Base-by-base conservation (phyloP, 2,113 vertebrate genomes). In the Ictalurus furcatus region DNA sequence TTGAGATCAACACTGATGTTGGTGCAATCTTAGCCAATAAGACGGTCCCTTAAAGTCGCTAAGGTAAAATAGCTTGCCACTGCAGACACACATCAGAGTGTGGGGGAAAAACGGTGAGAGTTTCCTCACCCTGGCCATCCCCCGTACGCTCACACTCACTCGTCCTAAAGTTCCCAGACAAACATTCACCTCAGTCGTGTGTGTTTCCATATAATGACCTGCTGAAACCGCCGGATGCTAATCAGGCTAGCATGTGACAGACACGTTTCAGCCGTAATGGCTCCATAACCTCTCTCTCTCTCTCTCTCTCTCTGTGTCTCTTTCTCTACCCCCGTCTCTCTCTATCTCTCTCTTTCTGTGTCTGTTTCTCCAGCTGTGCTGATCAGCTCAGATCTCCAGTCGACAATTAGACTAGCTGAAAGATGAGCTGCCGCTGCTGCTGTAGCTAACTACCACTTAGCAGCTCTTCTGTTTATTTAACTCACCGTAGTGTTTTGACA, bases 171-270 rank as follows among this genome's bases (percentile, higher is more conserved):
- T 63, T 44, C 59, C 44, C 65, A 91, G 88, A 89, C 86, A 79
- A 88, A 88, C 91, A 87, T 88, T 90, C 89, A 79, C 79, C 56
- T 21, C 74, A 25, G 91, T 81, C 76, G 83, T 61, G 67, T 52
- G 52, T 52, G 78, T 88, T 85, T 69, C 63, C 44, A 59, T 88
- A 81, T 90, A 92, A 91, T 67, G 90, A 90, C 65, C 88, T 90
- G 91, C 89, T 91, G 91, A 91, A 88, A 84, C 44, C n/a, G 67
- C 88, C 84, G 28, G 88, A 92, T 92, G 91, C 91, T 92, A 90
- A 92, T 91, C 90, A 90, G 52, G 85, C 67, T 87, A 86, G 80
- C 76, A 85, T 73, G 44, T 85, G 74, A 79, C 83, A 85, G 82
- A 84, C 84, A 58, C 19, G 30, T 82, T 91, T 90, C 73, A 90